Evolutionary conservation across 2,797 vertebrate species (phyloP).

Genomic region (Parambassis ranga): DNA sequence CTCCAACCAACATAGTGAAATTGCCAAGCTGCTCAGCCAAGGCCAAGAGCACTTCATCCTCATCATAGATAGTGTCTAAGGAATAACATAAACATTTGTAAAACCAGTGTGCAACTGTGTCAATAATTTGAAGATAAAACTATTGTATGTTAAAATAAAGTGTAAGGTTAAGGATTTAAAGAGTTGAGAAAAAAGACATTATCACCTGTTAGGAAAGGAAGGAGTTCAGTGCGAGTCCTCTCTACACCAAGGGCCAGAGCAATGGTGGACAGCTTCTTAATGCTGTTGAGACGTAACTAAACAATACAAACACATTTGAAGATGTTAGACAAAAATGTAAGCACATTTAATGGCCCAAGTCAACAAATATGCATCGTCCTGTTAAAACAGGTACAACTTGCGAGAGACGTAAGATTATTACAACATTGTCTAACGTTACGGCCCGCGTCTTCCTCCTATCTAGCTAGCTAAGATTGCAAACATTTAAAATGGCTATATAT

Average conservation of each 20-base stretch:
- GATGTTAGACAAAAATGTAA: not conserved
- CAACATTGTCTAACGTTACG: no score
- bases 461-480: fast-evolving
- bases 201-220: constrained; percentile 88
- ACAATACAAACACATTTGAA: no score
- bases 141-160: no score
- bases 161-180: no score
- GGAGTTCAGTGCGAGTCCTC: constrained; percentile 86
- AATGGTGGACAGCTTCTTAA: constrained; percentile 89
- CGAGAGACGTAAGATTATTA: no score
- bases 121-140: no score
- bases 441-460: no score
- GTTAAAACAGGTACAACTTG: no score
- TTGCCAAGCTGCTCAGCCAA: constrained; percentile 88
- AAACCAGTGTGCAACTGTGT: no score
- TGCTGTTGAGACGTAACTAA: constrained; percentile 88
- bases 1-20: constrained; percentile 87
- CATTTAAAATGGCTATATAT: not conserved
- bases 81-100: not conserved
- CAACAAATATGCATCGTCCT: not conserved
- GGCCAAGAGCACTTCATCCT: constrained; percentile 87
- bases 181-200: no score
- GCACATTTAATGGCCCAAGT: not conserved
- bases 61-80: constrained; percentile 88
- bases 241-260: constrained; percentile 88